A percentile compares a stretch with the other conserved stretches of the same genome.
These are phyloP conservation scores for Zapus hudsonius DNA, from an alignment of 2,113 vertebrate species.

Conservation along the genomic window DNA sequence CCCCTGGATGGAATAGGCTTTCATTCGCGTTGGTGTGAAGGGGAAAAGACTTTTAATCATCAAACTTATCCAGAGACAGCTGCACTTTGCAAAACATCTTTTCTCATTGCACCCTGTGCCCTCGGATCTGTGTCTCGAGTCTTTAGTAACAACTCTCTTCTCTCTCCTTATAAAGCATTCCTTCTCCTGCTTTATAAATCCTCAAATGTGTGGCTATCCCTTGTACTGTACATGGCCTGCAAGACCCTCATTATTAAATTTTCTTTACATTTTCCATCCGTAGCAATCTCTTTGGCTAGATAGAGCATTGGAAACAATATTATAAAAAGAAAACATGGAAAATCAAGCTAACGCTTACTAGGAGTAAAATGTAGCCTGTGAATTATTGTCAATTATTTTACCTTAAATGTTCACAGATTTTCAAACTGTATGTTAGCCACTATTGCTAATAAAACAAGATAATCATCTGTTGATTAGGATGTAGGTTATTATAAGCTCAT, in stretches of 20 bases:
- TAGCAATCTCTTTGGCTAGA: background rate
- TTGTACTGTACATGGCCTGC: no score
- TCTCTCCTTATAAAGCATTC: background rate
- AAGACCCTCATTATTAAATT: background rate
- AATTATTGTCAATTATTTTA: no score
- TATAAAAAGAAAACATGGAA: no score
- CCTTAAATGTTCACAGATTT: background rate
- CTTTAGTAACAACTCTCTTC: background rate
- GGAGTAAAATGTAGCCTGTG: no score
- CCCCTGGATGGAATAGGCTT: background rate
- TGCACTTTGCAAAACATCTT: background rate
- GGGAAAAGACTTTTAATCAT: background rate
- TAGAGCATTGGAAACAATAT: no score
- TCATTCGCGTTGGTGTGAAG: no score
- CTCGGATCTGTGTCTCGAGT: background rate
- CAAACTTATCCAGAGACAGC: background rate
- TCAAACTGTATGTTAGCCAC: background rate
- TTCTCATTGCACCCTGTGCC: background rate
- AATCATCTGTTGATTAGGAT: background rate
- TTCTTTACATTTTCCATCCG: background rate
- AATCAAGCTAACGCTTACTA: no score
- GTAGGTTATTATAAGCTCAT: background rate
- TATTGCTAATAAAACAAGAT: background rate
- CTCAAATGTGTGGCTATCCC: no score
- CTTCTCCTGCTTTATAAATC: no score